Conservation (phyloP, 1,140 invertebrate species). For the Heterodera schachtii region DNA sequence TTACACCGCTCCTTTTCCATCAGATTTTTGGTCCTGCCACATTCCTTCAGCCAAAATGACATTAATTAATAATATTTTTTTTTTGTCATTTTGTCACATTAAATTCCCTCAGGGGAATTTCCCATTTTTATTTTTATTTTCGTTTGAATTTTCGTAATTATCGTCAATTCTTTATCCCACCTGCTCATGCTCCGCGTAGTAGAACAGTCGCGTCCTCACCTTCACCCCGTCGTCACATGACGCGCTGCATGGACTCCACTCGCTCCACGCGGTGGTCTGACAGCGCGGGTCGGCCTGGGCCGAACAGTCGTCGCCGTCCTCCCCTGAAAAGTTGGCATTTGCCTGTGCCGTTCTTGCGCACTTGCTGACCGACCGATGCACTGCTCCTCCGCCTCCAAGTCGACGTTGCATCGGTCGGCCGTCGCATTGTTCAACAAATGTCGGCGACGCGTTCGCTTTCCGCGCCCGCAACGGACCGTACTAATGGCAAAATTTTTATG, state of each 20-base stretch:
- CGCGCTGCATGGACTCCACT: constrained; percentile 79
- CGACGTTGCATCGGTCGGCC: constrained; percentile 65
- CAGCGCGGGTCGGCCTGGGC: constrained; percentile 62
- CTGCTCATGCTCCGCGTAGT: constrained; percentile 62
- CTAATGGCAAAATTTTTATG: constrained; percentile 45
- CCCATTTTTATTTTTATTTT: no score
- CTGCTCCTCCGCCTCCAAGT: constrained; percentile 66
- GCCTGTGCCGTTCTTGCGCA: background rate
- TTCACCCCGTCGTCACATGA: constrained; percentile 75
- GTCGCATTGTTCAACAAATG: constrained; percentile 69
- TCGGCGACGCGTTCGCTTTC: constrained; percentile 68
- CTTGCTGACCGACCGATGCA: constrained; percentile 65
- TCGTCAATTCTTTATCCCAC: background rate
- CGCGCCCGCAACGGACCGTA: constrained; percentile 71
- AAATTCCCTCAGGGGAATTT: no score
- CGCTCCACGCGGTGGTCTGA: constrained; percentile 76
- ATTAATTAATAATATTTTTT: background rate
- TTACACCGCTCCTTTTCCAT: constrained; percentile 64
- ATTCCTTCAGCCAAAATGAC: constrained; percentile 36
- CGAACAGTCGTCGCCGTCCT: constrained; percentile 60
- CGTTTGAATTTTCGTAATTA: no score
- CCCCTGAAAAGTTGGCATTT: constrained; percentile 46
- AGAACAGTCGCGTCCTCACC: constrained; percentile 66
- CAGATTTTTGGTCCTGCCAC: constrained; percentile 56
- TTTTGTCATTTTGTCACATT: background rate